These are phyloP conservation scores for Pelodytes ibericus DNA, from an alignment of 2,797 vertebrate genomes.

Conservation along the genomic window DNA sequence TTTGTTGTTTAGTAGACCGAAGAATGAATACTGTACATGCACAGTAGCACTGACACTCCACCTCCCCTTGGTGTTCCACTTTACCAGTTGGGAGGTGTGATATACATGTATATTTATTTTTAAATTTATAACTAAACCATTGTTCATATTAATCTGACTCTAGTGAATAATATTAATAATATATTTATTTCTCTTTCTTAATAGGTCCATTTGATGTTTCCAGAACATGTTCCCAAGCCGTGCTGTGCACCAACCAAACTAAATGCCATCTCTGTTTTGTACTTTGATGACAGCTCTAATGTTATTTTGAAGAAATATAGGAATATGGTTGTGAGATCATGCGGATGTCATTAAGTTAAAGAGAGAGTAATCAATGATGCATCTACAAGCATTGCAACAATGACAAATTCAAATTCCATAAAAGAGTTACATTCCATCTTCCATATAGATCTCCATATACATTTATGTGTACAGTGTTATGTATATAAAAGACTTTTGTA, in stretches of 20 bases:
- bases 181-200: constrained; percentile 56
- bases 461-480: constrained; percentile 91
- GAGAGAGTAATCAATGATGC: constrained; percentile 60
- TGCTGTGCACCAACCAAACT: constrained; percentile 98
- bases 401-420: neutral
- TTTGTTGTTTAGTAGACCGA: too few relatives aligned
- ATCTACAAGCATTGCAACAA: neutral
- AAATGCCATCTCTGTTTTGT: constrained; percentile 98
- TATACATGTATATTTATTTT: too few relatives aligned
- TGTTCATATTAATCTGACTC: too few relatives aligned
- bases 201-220: constrained; percentile 99
- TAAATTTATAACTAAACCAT: too few relatives aligned
- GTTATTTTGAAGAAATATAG: constrained; percentile 99
- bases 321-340: constrained; percentile 98
- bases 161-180: constrained; percentile 33
- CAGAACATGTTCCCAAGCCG: constrained; percentile 97
- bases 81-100: too few relatives aligned
- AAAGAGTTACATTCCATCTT: constrained; percentile 48
- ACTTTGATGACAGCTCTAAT: constrained; percentile 99
- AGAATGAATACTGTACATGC: too few relatives aligned
- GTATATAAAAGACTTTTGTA: constrained; percentile 89
- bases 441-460: constrained; percentile 77
- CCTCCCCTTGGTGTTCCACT: too few relatives aligned
- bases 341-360: constrained; percentile 89
- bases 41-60: too few relatives aligned